Evolutionary conservation across 2,888 invertebrate species (phyloP).

Genomic region (Cryptus armator): DNA sequence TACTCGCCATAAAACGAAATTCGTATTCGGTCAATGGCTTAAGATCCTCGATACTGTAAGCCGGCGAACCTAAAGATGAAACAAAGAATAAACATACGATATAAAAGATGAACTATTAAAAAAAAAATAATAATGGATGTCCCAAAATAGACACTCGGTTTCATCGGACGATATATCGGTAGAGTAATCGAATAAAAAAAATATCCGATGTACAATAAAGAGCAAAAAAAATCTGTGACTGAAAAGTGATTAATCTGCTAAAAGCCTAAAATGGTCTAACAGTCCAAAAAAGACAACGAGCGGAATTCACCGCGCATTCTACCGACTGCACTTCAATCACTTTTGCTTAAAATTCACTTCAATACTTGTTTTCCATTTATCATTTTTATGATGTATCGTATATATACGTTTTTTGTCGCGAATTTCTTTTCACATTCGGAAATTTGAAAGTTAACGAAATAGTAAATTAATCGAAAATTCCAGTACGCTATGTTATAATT

Average conservation of each 20-base stretch:
- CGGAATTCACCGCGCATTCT: too few relatives aligned
- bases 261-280: background rate
- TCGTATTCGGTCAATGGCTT: constrained; percentile 92
- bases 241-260: too few relatives aligned
- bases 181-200: too few relatives aligned
- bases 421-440: too few relatives aligned
- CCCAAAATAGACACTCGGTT: too few relatives aligned
- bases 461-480: too few relatives aligned
- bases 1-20: constrained; percentile 94
- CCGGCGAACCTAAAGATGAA: constrained; percentile 87
- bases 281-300: too few relatives aligned
- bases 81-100: background rate
- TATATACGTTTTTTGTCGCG: too few relatives aligned
- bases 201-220: too few relatives aligned
- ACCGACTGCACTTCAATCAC: background rate
- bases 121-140: constrained; percentile 5
- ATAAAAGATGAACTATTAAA: background rate
- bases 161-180: too few relatives aligned
- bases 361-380: background rate
- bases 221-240: background rate
- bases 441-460: too few relatives aligned
- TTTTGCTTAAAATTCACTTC: background rate
- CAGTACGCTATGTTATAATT: too few relatives aligned
- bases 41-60: constrained; percentile 92
- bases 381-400: background rate